Base-by-base conservation (phyloP, 2,888 invertebrate species). In the Chrysodeixis includens region DNA sequence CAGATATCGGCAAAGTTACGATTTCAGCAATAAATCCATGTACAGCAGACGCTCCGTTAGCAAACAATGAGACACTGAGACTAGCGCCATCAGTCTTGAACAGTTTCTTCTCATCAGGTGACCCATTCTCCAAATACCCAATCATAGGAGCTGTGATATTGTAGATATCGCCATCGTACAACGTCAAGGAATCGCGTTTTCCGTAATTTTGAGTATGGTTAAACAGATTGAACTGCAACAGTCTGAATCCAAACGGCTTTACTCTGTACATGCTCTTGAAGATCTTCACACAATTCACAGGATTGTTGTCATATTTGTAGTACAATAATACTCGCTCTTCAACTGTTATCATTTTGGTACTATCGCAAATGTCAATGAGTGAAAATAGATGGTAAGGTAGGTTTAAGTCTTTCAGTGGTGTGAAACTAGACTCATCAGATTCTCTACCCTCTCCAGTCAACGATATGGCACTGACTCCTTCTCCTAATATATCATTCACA, bases 1-100 rank as follows among this genome's bases (percentile, higher is more conserved):
- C 97, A 52, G 98, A 98, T 85, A 98, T 98, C 0, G 99, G 99
- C 49, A 99, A 93, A 0, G 99, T 99, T 0, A 99, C 97, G 58
- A 99, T 97, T 95, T 99, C 99, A 16, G 99, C 99, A 73, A 99
- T 98, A 86, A 99, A 99, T 26, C 99, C 99, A 90, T 99, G 98
- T 16, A 96, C 96, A n/a, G 97, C 97, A 30, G 99, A 98, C 0
- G 99, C 99, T 26, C 99, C 99, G 79, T 99, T 99, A 0, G 99
- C 99, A 84, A 99, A 98, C 20, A 99, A 91, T 84, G 98, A 97
- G 0, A 99, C 95, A 83, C 99, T 99, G 78, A 99, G 91, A 80
- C 98, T 98, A 0, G 98, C 96, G 20, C 97, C 97, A 62, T 95
- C 96, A 0, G 98, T 97, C 83, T 95, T 97, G 83, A 98, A 98